These are phyloP conservation scores for Porites australiensis DNA, from an alignment of 64 coral and sea anemone genomes.

Conservation along the genomic window DNA sequence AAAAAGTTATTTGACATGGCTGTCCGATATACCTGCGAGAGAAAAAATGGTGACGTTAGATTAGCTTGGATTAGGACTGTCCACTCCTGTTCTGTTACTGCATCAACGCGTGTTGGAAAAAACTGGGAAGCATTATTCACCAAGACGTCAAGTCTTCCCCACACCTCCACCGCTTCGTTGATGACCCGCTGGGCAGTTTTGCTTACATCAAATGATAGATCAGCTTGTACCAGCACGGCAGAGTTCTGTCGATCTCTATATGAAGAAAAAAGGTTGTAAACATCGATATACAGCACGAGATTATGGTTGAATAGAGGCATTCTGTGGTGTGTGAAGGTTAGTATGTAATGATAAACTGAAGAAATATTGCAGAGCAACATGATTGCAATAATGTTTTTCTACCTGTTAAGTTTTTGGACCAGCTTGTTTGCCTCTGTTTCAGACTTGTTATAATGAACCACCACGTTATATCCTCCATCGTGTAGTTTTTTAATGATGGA, in stretches of 20 bases:
- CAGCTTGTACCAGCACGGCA: slow-evolving; percentile 22
- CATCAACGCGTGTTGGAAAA: slow-evolving; percentile 33
- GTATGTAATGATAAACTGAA: not conserved
- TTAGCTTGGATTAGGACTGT: slow-evolving; percentile 7
- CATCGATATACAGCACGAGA: too few species aligned
- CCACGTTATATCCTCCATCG: slow-evolving; percentile 20
- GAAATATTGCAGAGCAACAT: not conserved
- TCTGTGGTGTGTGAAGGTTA: too few species aligned
- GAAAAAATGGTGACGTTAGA: slow-evolving; percentile 54
- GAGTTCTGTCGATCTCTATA: not conserved
- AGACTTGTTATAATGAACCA: slow-evolving; percentile 53
- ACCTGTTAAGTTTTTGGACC: slow-evolving; percentile 60
- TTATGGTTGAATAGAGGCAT: too few species aligned
- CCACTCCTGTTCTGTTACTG: slow-evolving; percentile 15
- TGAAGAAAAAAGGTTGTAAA: too few species aligned
- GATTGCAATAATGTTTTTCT: not conserved
- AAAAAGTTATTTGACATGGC: too few species aligned
- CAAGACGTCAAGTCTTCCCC: slow-evolving; percentile 57
- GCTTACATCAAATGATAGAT: not conserved
- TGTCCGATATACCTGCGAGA: slow-evolving; percentile 38
- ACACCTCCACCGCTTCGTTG: slow-evolving; percentile 12
- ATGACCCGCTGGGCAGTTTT: slow-evolving; percentile 31
- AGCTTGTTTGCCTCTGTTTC: not conserved
- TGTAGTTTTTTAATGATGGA: slow-evolving; percentile 48
- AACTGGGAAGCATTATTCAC: slow-evolving; percentile 66